Percentiles rank a stretch among this genome's conserved stretches.
Evolutionary conservation across 2,888 invertebrate species (phyloP).

Genomic region (Polyommatus icarus): DNA sequence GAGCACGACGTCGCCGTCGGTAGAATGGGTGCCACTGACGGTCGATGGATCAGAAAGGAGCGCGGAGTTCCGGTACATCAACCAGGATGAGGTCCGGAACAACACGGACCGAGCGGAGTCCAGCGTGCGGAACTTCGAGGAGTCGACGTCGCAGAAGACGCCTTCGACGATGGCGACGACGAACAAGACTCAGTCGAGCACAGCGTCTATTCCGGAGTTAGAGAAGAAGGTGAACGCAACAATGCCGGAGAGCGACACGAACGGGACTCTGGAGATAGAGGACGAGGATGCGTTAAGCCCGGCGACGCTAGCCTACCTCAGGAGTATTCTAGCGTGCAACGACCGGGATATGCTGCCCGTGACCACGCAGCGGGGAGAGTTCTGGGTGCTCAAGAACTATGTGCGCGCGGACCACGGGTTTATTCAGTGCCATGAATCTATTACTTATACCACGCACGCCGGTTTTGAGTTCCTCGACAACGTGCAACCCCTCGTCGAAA

Average conservation of each 20-base stretch:
- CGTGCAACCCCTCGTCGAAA: slow-evolving; percentile 89
- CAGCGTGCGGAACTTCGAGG: slow-evolving; percentile 55
- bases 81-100: slow-evolving; percentile 55
- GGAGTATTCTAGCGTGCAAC: slow-evolving; percentile 81
- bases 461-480: slow-evolving; percentile 96
- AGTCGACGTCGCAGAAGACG: slow-evolving; percentile 67
- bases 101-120: slow-evolving; percentile 56
- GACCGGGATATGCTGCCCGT: slow-evolving; percentile 82
- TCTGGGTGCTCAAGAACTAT: slow-evolving; percentile 94
- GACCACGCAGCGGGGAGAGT: slow-evolving; percentile 87
- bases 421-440: slow-evolving; percentile 88
- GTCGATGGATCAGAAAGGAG: slow-evolving; percentile 62
- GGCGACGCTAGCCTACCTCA: slow-evolving; percentile 61
- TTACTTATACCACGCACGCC: slow-evolving; percentile 96
- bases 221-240: slow-evolving; percentile 62
- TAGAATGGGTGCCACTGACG: slow-evolving; percentile 66
- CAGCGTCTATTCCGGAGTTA: slow-evolving; percentile 59
- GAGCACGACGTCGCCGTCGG: slow-evolving; percentile 55
- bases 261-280: slow-evolving; percentile 61
- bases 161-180: slow-evolving; percentile 66
- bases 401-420: slow-evolving; percentile 85
- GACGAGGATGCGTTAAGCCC: slow-evolving; percentile 67
- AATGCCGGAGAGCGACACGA: slow-evolving; percentile 60
- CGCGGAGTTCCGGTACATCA: slow-evolving; percentile 57
- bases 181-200: slow-evolving; percentile 71